These are phyloP conservation scores for Drosophila kambysellisi DNA, from an alignment of 2,888 invertebrate genomes.

Conservation along the genomic window DNA sequence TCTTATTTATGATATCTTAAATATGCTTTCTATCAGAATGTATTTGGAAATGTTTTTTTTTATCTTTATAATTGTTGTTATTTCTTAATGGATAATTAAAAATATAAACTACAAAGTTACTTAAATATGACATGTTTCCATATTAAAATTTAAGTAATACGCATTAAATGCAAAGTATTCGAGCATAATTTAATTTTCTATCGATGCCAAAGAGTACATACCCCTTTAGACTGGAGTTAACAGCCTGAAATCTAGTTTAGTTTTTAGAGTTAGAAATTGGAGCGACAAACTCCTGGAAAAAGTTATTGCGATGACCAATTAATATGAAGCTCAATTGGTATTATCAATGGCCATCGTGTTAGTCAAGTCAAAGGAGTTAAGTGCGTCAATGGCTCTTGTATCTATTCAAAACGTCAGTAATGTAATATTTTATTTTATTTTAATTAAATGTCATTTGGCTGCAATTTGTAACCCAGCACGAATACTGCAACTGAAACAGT, in stretches of 20 bases:
- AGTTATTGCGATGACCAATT: background rate
- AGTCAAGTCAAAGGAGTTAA: background rate
- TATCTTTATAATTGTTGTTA: background rate
- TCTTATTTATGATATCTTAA: background rate
- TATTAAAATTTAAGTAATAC: background rate
- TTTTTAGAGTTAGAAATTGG: background rate
- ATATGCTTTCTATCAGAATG: background rate
- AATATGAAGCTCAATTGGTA: background rate
- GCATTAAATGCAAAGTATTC: background rate
- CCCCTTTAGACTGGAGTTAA: too few species aligned
- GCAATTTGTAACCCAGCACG: slow-evolving; percentile 6
- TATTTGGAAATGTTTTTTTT: background rate
- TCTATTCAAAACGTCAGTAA: background rate
- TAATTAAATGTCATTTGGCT: slow-evolving; percentile 1
- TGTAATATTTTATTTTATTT: background rate
- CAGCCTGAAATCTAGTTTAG: too few species aligned
- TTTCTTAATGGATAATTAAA: background rate
- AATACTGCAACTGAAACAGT: background rate
- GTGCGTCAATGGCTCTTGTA: background rate
- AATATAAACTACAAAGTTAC: background rate
- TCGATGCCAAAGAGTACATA: background rate
- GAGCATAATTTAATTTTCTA: background rate
- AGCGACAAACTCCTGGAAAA: background rate
- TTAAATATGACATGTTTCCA: background rate
- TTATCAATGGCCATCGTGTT: background rate